Evolutionary conservation across 2,797 vertebrate genomes (phyloP).

Genomic region (Hyperoplus immaculatus): DNA sequence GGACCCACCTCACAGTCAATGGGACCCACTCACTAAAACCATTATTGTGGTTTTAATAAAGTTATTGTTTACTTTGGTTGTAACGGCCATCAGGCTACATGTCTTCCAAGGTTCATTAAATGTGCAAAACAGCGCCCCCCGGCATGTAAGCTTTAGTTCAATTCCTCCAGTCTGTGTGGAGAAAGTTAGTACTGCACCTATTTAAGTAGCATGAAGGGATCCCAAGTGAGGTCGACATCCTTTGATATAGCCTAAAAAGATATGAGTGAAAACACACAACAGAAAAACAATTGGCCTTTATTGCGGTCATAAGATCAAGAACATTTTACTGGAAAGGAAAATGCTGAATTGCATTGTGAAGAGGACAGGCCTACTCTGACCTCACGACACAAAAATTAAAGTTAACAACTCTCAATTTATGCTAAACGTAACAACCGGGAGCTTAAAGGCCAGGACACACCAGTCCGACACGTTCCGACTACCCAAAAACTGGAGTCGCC

Average conservation of each 20-base stretch:
- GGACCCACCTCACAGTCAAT: too few relatives aligned
- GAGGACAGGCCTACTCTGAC: background rate
- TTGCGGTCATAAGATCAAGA: background rate
- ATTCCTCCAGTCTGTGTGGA: background rate
- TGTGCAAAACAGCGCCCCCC: constrained; percentile 1
- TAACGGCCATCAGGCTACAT: too few relatives aligned
- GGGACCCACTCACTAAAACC: background rate
- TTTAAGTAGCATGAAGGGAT: too few relatives aligned
- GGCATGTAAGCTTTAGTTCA: accelerated
- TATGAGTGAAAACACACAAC: background rate
- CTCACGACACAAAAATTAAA: background rate
- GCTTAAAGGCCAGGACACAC: too few relatives aligned
- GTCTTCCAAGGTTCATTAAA: background rate
- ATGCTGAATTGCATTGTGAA: background rate
- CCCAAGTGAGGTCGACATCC: background rate
- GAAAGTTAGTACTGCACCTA: background rate
- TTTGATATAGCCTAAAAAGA: background rate
- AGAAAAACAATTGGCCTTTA: background rate
- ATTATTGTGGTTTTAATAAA: background rate
- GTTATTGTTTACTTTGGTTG: too few relatives aligned
- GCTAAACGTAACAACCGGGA: background rate
- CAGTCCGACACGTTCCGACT: too few relatives aligned
- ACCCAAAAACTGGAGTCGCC: too few relatives aligned
- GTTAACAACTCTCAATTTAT: too few relatives aligned
- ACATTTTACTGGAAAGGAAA: background rate